phyloP scores from a whole-genome alignment of 2,797 vertebrate genomes.

The Valencia hispanica region DNA sequence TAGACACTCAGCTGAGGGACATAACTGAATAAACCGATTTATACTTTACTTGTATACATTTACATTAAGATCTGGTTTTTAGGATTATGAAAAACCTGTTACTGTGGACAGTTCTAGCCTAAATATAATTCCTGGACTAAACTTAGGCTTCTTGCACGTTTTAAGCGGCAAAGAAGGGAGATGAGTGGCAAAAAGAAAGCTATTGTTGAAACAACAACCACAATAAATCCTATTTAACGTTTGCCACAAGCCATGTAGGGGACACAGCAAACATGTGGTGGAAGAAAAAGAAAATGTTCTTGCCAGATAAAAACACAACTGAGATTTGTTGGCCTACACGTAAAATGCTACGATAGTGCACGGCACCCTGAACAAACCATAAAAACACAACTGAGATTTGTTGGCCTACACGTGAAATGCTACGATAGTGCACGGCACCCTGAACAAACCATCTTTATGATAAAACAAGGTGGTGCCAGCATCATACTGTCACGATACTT shows the following conservation, averaged over 20 bases:
- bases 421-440: background rate
- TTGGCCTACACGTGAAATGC: background rate
- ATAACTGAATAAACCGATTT: background rate
- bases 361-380: background rate
- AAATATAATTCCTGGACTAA: background rate
- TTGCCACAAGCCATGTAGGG: background rate
- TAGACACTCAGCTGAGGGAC: background rate
- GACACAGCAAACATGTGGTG: background rate
- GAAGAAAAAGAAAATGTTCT: background rate
- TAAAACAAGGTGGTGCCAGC: background rate
- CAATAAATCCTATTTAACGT: background rate
- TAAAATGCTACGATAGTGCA: background rate
- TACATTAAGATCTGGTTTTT: background rate
- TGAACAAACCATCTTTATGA: too few relatives aligned
- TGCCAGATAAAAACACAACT: background rate
- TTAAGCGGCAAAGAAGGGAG: background rate
- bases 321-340: background rate
- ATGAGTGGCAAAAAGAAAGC: background rate
- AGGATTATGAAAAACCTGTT: background rate
- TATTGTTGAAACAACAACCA: background rate
- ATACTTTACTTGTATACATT: background rate
- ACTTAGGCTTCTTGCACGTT: background rate
- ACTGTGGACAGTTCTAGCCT: background rate
- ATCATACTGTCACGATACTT: background rate
- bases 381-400: background rate